Conservation (phyloP, 2,888 invertebrate species). For the Isoperla grammatica region DNA sequence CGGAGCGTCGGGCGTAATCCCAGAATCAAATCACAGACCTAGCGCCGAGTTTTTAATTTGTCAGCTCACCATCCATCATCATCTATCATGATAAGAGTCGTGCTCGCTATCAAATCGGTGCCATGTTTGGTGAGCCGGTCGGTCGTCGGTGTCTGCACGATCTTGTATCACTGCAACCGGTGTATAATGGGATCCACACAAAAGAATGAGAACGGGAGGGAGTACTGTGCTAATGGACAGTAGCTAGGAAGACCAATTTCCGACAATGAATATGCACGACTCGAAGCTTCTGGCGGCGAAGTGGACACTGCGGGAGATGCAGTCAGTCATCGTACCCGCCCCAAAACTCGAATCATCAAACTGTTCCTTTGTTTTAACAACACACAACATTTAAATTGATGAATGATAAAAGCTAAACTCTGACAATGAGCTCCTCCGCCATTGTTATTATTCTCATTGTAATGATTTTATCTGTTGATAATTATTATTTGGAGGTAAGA, state of each 20-base stretch:
- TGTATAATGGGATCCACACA: too few relatives aligned
- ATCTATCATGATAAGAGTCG: too few relatives aligned
- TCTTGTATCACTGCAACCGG: too few relatives aligned
- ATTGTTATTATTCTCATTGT: conserved; percentile 9
- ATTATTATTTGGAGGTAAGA: conserved; percentile 9
- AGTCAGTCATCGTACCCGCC: not conserved
- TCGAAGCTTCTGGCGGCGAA: not conserved
- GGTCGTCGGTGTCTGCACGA: too few relatives aligned
- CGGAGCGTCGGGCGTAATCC: too few relatives aligned
- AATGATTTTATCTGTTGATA: conserved; percentile 8
- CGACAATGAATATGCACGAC: conserved; percentile 26
- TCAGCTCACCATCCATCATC: too few relatives aligned
- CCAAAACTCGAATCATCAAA: conserved; percentile 11
- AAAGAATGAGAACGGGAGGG: conserved; percentile 1
- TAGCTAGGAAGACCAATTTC: conserved; percentile 23
- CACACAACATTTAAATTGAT: conserved; percentile 12
- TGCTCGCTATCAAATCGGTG: too few relatives aligned
- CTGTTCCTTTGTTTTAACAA: not conserved
- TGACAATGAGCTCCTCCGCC: not conserved
- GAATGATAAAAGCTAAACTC: conserved; percentile 1
- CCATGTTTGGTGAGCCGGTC: too few relatives aligned
- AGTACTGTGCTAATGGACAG: conserved; percentile 23
- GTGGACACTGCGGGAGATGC: not conserved
- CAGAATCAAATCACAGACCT: too few relatives aligned
- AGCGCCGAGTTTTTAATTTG: too few relatives aligned